Evolutionary conservation across 2,888 invertebrate species (phyloP).

Genomic region (Pycnomerus fuliginosus): DNA sequence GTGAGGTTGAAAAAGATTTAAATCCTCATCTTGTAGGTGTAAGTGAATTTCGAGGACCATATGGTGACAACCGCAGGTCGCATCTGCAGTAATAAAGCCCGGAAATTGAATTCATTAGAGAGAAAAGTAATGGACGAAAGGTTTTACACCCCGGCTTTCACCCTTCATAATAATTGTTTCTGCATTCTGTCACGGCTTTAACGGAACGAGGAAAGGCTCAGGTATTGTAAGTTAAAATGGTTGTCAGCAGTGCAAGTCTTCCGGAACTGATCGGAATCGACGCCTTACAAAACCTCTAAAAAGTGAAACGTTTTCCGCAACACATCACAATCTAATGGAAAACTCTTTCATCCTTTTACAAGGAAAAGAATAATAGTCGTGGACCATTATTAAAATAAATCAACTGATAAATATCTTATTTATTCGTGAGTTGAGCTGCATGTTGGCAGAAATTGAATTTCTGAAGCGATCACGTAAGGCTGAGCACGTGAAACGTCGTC

Average conservation of each 20-base stretch:
- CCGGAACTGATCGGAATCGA: slow-evolving; percentile 10
- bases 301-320: slow-evolving; percentile 13
- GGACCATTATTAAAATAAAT: too few species aligned
- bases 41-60: slow-evolving; percentile 13
- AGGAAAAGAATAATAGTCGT: too few species aligned
- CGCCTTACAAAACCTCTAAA: slow-evolving; percentile 2
- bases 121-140: slow-evolving; percentile 11
- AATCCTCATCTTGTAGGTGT: slow-evolving; percentile 5
- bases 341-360: too few species aligned
- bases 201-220: slow-evolving; percentile 4
- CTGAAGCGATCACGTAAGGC: too few species aligned
- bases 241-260: slow-evolving; percentile 8
- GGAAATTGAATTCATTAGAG: slow-evolving; percentile 18
- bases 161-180: too few species aligned
- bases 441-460: too few species aligned
- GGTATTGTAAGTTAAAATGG: slow-evolving; percentile 14
- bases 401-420: too few species aligned
- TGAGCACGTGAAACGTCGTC: too few species aligned
- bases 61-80: slow-evolving; percentile 22
- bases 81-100: slow-evolving; percentile 20
- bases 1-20: too few species aligned
- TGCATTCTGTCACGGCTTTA: too few species aligned
- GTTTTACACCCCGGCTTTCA: too few species aligned
- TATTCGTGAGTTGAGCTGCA: too few species aligned
- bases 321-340: slow-evolving; percentile 3